Conservation (phyloP, 2,113 vertebrate species). For the Pedetes capensis region DNA sequence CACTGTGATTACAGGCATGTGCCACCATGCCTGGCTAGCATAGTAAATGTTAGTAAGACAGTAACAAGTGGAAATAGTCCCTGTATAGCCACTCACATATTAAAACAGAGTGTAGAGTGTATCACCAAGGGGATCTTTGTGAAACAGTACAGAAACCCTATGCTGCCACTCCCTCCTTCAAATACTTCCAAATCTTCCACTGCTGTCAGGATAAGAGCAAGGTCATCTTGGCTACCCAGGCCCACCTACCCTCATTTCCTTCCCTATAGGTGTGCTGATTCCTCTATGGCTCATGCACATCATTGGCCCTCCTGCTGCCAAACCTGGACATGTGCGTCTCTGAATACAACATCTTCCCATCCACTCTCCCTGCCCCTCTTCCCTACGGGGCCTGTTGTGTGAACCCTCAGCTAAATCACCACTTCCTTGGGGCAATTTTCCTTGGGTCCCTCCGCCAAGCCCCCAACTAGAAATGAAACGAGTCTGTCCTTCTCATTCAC, state of each 20-base stretch:
- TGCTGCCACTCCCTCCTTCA: neutral
- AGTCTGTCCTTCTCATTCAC: neutral
- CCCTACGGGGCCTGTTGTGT: rapidly evolving
- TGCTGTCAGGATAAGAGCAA: neutral
- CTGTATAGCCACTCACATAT: rapidly evolving
- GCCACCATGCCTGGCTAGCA: too few relatives aligned
- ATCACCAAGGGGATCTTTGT: neutral
- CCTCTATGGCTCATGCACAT: neutral
- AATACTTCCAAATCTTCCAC: neutral
- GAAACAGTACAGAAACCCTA: neutral
- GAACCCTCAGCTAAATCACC: neutral
- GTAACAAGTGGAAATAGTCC: neutral
- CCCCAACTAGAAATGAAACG: neutral
- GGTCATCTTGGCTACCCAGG: neutral
- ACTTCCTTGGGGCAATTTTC: neutral
- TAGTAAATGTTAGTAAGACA: neutral
- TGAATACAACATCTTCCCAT: rapidly evolving
- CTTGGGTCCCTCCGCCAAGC: too few relatives aligned
- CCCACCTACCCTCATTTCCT: neutral
- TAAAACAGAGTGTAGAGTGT: rapidly evolving
- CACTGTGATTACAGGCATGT: too few relatives aligned
- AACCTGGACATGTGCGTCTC: neutral
- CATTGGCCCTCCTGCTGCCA: neutral
- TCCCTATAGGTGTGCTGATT: neutral
- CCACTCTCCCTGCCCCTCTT: neutral